Evolutionary conservation across 2,888 invertebrate genomes (phyloP).

Genomic region (Drosophila vallismaia): DNA sequence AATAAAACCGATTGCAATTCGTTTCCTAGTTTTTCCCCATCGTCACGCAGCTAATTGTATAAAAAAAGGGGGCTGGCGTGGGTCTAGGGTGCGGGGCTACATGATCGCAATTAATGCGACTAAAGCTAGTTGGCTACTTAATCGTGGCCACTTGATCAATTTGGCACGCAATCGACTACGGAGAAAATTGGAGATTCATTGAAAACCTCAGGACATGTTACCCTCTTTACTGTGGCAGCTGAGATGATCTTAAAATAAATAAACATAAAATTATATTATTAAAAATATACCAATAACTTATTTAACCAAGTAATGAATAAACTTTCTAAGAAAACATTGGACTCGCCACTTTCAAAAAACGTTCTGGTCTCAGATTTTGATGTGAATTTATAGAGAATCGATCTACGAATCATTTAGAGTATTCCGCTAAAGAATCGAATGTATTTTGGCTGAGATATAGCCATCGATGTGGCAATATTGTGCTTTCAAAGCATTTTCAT

Average conservation of each 20-base stretch:
- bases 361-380: too few relatives aligned
- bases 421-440: too few relatives aligned
- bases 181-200: neutral
- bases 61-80: conserved; percentile 13
- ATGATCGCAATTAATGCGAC: conserved; percentile 57
- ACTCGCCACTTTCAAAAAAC: too few relatives aligned
- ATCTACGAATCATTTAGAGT: too few relatives aligned
- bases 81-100: conserved; percentile 21
- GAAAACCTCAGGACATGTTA: neutral
- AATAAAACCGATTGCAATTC: conserved; percentile 34
- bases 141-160: conserved; percentile 49
- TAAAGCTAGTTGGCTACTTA: conserved; percentile 40
- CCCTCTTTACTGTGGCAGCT: neutral
- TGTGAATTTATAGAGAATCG: too few relatives aligned
- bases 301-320: too few relatives aligned
- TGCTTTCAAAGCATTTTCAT: too few relatives aligned
- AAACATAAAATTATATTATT: neutral
- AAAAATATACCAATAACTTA: too few relatives aligned
- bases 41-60: conserved; percentile 66
- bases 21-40: conserved; percentile 39
- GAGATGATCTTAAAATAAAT: neutral
- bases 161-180: conserved; percentile 42
- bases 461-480: too few relatives aligned
- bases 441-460: too few relatives aligned
- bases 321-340: too few relatives aligned